phyloP scores from a whole-genome alignment of 2,888 invertebrate species.

The Andrena bicolor region DNA sequence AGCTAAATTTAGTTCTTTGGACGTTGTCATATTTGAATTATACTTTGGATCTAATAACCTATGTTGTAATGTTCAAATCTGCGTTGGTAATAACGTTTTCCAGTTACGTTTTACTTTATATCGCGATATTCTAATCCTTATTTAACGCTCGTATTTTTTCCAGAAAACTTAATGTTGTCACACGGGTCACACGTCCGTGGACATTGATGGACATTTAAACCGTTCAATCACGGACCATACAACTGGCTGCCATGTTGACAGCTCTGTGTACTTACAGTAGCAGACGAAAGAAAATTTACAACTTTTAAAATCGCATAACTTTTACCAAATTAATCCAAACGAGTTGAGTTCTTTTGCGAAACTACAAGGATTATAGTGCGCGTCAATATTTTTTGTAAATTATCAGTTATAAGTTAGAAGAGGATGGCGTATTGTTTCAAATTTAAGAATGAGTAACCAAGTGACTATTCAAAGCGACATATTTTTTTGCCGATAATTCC shows the following conservation, averaged over 20 bases:
- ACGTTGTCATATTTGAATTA: constrained; percentile 77
- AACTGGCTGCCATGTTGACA: constrained; percentile 2
- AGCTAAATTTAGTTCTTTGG: constrained; percentile 86
- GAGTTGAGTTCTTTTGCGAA: no score
- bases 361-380: no score
- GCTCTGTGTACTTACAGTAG: neutral
- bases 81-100: neutral
- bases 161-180: neutral
- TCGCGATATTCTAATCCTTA: neutral
- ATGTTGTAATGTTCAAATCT: neutral
- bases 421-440: no score
- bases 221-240: neutral
- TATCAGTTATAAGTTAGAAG: no score
- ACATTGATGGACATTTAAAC: neutral
- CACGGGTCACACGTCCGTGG: neutral
- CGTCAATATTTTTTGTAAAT: no score
- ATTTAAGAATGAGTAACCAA: no score
- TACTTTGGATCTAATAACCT: constrained; percentile 3
- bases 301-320: no score
- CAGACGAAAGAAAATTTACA: no score
- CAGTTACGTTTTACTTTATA: constrained; percentile 12
- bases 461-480: no score
- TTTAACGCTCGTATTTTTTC: neutral
- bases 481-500: no score
- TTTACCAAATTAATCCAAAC: no score